Percentiles rank a stretch among this genome's conserved stretches.
Evolutionary conservation across 2,797 vertebrate species (phyloP).

Genomic region (Cyclopterus lumpus): DNA sequence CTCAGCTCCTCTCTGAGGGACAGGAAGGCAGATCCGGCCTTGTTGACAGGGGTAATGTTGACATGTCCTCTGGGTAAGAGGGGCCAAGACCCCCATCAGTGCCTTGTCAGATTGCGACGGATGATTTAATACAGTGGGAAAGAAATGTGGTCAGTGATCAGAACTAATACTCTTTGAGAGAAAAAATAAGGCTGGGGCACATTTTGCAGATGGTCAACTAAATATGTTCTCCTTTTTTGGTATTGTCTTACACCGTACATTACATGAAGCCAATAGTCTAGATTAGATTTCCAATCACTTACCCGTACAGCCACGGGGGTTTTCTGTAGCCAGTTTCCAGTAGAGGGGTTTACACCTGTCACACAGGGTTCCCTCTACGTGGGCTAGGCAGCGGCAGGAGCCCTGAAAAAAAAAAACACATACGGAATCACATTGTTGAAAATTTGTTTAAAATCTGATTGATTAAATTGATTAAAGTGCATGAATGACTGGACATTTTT

Average conservation of each 20-base stretch:
- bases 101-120: constrained; percentile 44
- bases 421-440: constrained; percentile 32
- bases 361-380: constrained; percentile 87
- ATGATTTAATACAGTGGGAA: constrained; percentile 40
- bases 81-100: constrained; percentile 56
- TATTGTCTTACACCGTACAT: neutral
- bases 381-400: constrained; percentile 86
- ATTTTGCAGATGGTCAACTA: constrained; percentile 8
- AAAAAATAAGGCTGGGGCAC: neutral
- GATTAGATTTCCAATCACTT: constrained; percentile 15
- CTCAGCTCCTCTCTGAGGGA: constrained; percentile 29
- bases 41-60: constrained; percentile 64
- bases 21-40: constrained; percentile 46
- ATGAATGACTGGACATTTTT: constrained; percentile 23
- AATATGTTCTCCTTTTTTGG: constrained; percentile 2
- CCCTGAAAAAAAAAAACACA: constrained; percentile 81
- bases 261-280: neutral
- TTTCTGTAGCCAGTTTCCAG: constrained; percentile 89
- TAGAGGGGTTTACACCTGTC: constrained; percentile 90
- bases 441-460: constrained; percentile 33
- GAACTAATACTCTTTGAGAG: constrained; percentile 2
- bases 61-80: constrained; percentile 53
- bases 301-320: constrained; percentile 89
- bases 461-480: constrained; percentile 10
- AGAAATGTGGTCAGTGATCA: constrained; percentile 27